Conservation (phyloP, 2,888 invertebrate genomes). For the Neoitamus cyanurus region DNA sequence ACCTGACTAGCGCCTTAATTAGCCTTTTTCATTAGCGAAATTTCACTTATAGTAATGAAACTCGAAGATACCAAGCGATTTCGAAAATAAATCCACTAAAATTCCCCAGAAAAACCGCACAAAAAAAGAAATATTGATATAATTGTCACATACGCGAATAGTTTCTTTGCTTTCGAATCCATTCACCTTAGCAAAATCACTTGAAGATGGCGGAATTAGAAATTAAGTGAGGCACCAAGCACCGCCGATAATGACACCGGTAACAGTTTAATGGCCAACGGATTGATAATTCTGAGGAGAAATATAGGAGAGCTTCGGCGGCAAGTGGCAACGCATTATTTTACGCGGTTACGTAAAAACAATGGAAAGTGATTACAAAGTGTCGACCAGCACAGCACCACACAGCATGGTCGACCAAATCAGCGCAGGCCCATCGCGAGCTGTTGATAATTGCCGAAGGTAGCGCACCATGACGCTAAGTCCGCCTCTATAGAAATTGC, state of each 20-base stretch:
- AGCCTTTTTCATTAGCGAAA: neutral
- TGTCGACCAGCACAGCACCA: neutral
- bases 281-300: constrained; percentile 1
- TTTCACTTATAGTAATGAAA: neutral
- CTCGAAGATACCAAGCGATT: neutral
- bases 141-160: neutral
- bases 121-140: neutral
- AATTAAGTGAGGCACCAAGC: neutral
- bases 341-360: constrained; percentile 44
- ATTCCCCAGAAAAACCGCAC: neutral
- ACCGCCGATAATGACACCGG: constrained; percentile 10
- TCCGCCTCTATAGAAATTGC: constrained; percentile 16
- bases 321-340: constrained; percentile 19
- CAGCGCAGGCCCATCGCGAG: neutral
- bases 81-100: neutral
- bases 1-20: neutral
- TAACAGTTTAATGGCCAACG: neutral
- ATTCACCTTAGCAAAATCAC: constrained; percentile 21
- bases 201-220: neutral
- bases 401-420: neutral
- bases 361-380: constrained; percentile 41
- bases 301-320: neutral
- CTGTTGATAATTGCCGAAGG: constrained; percentile 15
- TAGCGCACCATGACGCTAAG: constrained; percentile 29
- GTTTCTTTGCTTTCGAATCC: constrained; percentile 37